Conservation (phyloP, 2,113 vertebrate genomes). For the Phylloscopus trochiloides region DNA sequence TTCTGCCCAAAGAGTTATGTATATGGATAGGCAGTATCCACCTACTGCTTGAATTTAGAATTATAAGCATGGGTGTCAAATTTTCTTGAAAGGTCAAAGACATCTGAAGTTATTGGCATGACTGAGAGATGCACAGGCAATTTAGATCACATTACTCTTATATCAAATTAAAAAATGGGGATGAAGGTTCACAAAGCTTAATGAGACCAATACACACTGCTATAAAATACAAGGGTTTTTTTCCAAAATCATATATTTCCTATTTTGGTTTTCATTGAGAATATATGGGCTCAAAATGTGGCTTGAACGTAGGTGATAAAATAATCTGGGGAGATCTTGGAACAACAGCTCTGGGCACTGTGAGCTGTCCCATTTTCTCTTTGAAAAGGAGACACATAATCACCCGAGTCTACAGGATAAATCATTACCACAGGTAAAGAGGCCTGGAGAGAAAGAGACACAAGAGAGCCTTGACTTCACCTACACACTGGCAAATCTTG, state of each 20-base stretch:
- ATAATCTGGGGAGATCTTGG: background rate
- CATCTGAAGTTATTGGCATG: background rate
- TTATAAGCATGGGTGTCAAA: background rate
- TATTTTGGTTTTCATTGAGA: background rate
- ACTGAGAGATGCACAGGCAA: background rate
- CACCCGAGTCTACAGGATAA: background rate
- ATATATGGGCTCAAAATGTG: background rate
- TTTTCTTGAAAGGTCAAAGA: background rate
- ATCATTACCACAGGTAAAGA: background rate
- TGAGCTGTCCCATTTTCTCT: background rate
- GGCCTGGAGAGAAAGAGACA: background rate
- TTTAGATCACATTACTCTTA: background rate
- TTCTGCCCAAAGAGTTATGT: background rate
- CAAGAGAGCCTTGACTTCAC: background rate
- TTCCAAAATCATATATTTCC: background rate
- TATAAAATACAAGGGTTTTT: background rate
- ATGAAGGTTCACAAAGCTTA: background rate
- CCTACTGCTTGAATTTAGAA: background rate
- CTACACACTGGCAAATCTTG: background rate
- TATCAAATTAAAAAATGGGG: background rate
- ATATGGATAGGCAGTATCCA: background rate
- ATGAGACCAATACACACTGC: background rate
- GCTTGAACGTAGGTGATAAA: background rate
- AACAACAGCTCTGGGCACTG: background rate
- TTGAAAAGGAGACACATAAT: background rate